These are phyloP conservation scores for Caenorhabditis drosophilae DNA, from an alignment of 2,888 invertebrate genomes.

Conservation along the genomic window DNA sequence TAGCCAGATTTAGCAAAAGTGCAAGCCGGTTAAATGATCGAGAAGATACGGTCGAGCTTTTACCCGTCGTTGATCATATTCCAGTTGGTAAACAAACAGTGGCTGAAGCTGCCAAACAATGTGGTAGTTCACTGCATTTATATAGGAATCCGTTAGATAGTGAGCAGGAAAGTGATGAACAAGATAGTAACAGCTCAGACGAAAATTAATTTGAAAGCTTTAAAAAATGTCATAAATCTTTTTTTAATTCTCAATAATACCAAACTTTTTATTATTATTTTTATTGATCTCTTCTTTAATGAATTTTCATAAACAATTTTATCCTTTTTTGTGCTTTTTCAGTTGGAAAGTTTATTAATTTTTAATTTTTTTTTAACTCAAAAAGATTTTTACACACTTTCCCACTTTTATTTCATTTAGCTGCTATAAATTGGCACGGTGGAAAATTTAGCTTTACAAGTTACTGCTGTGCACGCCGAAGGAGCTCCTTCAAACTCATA, in stretches of 20 bases:
- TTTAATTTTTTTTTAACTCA: background rate
- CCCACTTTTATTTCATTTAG: conserved; percentile 2
- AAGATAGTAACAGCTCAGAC: conserved; percentile 32
- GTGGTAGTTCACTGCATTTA: conserved; percentile 46
- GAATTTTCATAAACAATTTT: no score
- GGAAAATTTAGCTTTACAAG: conserved; percentile 30
- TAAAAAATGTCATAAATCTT: background rate
- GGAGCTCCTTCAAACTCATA: conserved; percentile 37
- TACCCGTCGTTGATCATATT: conserved; percentile 40
- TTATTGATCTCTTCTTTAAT: conserved; percentile 10
- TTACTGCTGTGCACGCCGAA: conserved; percentile 8
- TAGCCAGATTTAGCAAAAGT: conserved; percentile 48
- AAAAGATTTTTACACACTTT: background rate
- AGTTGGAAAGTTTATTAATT: background rate
- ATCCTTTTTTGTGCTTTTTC: no score
- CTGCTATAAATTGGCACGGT: conserved; percentile 19
- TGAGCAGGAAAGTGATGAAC: conserved; percentile 54
- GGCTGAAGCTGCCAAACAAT: conserved; percentile 60
- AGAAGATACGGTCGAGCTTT: conserved; percentile 43
- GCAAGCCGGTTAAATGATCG: conserved; percentile 44
- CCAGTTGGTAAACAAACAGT: conserved; percentile 69
- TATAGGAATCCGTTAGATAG: conserved; percentile 60
- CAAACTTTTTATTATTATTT: background rate
- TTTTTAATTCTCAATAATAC: background rate
- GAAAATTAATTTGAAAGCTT: conserved; percentile 6